A percentile compares a stretch with the other conserved stretches of the same genome.
These are phyloP conservation scores for Resseliella maxima DNA, from an alignment of 2,888 invertebrate genomes.

Conservation along the genomic window DNA sequence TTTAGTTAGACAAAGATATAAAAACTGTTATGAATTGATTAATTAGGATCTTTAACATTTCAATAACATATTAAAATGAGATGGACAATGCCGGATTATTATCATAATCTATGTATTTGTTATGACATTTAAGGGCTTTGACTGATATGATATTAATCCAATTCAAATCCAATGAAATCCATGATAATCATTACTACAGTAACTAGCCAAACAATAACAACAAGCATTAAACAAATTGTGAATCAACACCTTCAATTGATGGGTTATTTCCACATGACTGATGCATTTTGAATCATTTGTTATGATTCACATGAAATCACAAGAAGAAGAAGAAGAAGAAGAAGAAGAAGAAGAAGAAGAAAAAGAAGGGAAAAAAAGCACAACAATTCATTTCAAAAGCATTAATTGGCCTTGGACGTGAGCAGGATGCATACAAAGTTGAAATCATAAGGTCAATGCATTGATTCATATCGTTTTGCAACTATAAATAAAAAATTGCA, in stretches of 20 bases:
- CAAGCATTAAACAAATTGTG: neutral
- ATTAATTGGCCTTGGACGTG: neutral
- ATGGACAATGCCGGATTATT: neutral
- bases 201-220: neutral
- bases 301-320: neutral
- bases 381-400: neutral
- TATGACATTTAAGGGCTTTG: constrained; percentile 13
- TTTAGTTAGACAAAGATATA: neutral
- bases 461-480: neutral
- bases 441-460: constrained; percentile 28
- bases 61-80: neutral
- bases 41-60: neutral
- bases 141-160: neutral
- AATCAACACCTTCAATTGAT: neutral
- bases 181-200: neutral
- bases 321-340: too few species aligned
- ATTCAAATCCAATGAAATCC: neutral
- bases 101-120: neutral
- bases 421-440: constrained; percentile 7
- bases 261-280: constrained; percentile 48
- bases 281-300: neutral
- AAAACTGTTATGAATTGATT: neutral
- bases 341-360: too few species aligned
- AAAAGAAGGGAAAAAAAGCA: neutral
- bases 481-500: too few species aligned